These are phyloP conservation scores for Gila robusta DNA, from an alignment of 2,797 vertebrate species.

Conservation along the genomic window DNA sequence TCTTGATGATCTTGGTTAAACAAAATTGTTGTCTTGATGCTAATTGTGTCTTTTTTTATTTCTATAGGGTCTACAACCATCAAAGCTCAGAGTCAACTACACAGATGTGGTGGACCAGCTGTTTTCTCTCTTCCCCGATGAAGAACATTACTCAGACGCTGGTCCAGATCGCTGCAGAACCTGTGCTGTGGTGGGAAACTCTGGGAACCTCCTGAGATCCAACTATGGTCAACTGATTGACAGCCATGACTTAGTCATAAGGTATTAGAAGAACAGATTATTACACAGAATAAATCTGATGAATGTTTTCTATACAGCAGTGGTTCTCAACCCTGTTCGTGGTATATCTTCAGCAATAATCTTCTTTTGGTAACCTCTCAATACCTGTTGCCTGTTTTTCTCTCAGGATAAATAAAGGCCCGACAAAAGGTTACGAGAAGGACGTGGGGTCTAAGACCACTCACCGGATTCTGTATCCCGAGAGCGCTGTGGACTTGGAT, in stretches of 20 bases:
- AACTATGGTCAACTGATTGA: conserved; percentile 72
- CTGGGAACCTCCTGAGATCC: conserved; percentile 74
- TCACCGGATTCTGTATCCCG: conserved; percentile 94
- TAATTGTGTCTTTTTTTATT: not conserved
- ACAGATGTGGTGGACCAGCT: conserved; percentile 69
- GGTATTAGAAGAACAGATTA: conserved; percentile 62
- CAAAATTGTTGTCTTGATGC: not conserved
- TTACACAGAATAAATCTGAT: not conserved
- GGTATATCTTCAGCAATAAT: not conserved
- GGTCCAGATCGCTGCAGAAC: conserved; percentile 67
- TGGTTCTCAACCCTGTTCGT: not conserved
- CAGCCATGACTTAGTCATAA: conserved; percentile 70
- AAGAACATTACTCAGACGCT: conserved; percentile 61
- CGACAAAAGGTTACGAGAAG: conserved; percentile 84
- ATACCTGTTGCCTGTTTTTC: conserved; percentile 17
- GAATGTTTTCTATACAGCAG: not conserved
- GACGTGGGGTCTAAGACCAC: conserved; percentile 93
- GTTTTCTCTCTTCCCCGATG: conserved; percentile 74
- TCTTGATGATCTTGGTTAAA: not conserved
- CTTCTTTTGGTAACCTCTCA: not conserved
- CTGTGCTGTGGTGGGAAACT: conserved; percentile 84
- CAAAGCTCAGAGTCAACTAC: not conserved
- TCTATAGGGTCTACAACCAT: conserved; percentile 30
- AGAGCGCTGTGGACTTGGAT: conserved; percentile 88
- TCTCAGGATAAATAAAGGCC: conserved; percentile 92